phyloP scores from a whole-genome alignment of 2,888 invertebrate genomes.

The Octonoba sinensis region DNA sequence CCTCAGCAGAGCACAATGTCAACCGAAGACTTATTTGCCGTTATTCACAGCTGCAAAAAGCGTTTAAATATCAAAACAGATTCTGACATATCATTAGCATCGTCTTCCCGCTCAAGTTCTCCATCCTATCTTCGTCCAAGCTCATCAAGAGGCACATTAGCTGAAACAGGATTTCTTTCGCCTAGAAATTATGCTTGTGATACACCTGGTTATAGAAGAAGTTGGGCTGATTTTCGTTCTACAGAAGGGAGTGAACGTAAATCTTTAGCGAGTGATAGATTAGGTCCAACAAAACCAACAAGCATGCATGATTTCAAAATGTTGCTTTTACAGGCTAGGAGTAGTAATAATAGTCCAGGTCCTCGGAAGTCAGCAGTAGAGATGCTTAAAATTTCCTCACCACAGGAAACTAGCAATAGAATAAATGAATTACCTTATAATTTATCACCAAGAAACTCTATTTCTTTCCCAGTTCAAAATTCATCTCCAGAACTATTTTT shows the following conservation, averaged over 20 bases:
- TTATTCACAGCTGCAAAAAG: slow-evolving; percentile 67
- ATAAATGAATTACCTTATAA: slow-evolving; percentile 9
- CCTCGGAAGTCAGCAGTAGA: slow-evolving; percentile 67
- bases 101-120: slow-evolving; percentile 63
- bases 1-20: slow-evolving; percentile 61
- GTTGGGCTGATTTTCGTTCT: slow-evolving; percentile 60
- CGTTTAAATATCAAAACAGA: slow-evolving; percentile 67
- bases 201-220: slow-evolving; percentile 50
- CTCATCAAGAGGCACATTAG: slow-evolving; percentile 33
- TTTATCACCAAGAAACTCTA: slow-evolving; percentile 19
- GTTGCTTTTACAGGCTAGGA: slow-evolving; percentile 71
- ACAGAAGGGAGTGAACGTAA: slow-evolving; percentile 46
- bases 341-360: slow-evolving; percentile 56
- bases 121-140: slow-evolving; percentile 39
- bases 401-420: slow-evolving; percentile 18
- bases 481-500: slow-evolving; percentile 31
- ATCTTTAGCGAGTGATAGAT: slow-evolving; percentile 67
- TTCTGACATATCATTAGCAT: slow-evolving; percentile 63
- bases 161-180: slow-evolving; percentile 62
- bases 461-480: slow-evolving; percentile 34
- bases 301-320: slow-evolving; percentile 88
- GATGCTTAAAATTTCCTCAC: slow-evolving; percentile 64
- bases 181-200: slow-evolving; percentile 29
- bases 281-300: slow-evolving; percentile 76
- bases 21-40: slow-evolving; percentile 67